Conservation (phyloP, 2,797 vertebrate genomes). For the Anguilla obscura region DNA sequence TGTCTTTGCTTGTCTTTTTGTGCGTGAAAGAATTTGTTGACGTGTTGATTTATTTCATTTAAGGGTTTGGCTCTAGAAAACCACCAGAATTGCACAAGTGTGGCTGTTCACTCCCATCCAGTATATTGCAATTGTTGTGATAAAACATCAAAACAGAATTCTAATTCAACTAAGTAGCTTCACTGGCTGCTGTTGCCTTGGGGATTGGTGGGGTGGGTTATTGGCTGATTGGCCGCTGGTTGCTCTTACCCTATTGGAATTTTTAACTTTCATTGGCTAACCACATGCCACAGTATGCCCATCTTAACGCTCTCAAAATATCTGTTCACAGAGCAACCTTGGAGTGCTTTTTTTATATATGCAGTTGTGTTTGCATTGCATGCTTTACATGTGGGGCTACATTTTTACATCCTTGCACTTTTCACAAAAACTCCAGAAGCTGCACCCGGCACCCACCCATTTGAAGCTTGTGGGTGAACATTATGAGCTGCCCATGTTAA, state of each 20-base stretch:
- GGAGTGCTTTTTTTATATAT: background rate
- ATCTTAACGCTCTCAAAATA: background rate
- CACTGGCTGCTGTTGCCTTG: too few species aligned
- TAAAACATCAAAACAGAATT: too few species aligned
- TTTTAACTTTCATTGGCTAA: background rate
- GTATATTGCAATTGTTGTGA: too few species aligned
- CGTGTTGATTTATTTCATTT: too few species aligned
- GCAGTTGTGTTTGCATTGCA: background rate
- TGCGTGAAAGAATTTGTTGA: too few species aligned
- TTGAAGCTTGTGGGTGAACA: background rate
- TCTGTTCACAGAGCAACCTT: background rate
- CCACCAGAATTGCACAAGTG: too few species aligned
- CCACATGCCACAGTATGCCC: background rate
- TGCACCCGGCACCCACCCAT: background rate
- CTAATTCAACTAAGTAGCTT: too few species aligned
- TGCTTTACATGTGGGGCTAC: background rate
- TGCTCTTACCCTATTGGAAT: background rate
- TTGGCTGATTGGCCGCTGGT: too few species aligned
- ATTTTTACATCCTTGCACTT: background rate
- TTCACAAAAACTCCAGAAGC: background rate
- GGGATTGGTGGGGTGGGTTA: too few species aligned
- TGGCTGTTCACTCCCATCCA: too few species aligned
- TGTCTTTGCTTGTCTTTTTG: too few species aligned
- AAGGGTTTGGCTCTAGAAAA: too few species aligned
- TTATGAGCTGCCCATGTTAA: background rate